A percentile compares a stretch with the other conserved stretches of the same genome.
phyloP scores from a whole-genome alignment of 2,797 vertebrate genomes.

The Pangasius larnaudii region DNA sequence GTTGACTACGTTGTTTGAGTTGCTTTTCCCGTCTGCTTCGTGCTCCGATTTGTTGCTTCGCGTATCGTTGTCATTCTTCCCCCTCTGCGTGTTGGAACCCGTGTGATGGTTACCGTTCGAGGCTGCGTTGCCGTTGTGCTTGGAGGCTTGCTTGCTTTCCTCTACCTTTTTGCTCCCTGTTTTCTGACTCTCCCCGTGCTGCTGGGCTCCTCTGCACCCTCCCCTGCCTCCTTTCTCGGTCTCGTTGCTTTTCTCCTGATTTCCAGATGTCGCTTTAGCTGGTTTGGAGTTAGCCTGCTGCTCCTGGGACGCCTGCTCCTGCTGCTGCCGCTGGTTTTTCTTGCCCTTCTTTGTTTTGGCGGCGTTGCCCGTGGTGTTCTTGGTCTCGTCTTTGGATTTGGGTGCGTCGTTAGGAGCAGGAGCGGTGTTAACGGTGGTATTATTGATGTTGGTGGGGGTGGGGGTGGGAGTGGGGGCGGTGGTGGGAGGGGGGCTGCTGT shows the following conservation, averaged over 20 bases:
- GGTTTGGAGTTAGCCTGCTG: slow-evolving; percentile 63
- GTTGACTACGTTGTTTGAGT: slow-evolving; percentile 61
- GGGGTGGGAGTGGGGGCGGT: slow-evolving; percentile 37
- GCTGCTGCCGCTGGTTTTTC: slow-evolving; percentile 74
- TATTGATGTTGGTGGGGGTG: slow-evolving; percentile 40
- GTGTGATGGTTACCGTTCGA: slow-evolving; percentile 60
- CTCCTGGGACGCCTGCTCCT: slow-evolving; percentile 70
- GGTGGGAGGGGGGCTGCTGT: slow-evolving; percentile 52
- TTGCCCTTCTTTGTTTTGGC: slow-evolving; percentile 90
- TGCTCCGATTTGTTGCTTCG: slow-evolving; percentile 69
- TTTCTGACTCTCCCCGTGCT: slow-evolving; percentile 67
- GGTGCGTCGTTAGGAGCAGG: slow-evolving; percentile 76
- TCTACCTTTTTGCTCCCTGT: slow-evolving; percentile 71
- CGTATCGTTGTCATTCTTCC: slow-evolving; percentile 70
- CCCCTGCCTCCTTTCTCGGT: slow-evolving; percentile 63
- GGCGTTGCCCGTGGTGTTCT: slow-evolving; percentile 60
- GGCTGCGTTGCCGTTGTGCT: slow-evolving; percentile 66
- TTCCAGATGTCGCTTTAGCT: slow-evolving; percentile 65
- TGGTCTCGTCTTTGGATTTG: slow-evolving; percentile 75
- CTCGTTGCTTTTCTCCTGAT: slow-evolving; percentile 71
- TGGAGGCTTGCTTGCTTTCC: slow-evolving; percentile 66
- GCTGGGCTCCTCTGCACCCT: slow-evolving; percentile 68
- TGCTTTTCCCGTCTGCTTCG: slow-evolving; percentile 70
- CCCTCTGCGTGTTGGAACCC: slow-evolving; percentile 62
- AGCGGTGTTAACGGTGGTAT: slow-evolving; percentile 78